Base-by-base conservation (phyloP, 2,888 invertebrate genomes). In the Anthrax anthrax region DNA sequence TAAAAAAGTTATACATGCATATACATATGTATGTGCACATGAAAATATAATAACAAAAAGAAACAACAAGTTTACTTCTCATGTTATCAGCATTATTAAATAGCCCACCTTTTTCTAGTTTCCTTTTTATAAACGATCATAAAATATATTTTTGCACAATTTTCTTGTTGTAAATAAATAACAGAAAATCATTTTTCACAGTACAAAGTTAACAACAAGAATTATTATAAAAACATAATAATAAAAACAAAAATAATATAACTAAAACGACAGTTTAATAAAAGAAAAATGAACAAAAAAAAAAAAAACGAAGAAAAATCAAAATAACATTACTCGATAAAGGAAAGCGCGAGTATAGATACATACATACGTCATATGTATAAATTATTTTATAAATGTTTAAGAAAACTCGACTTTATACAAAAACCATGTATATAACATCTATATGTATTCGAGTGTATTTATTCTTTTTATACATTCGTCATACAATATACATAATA, bases 121-220 rank as follows among this genome's bases (percentile, higher is more conserved):
- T 41, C 37, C n/a, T 36, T 27, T 32, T 41, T 17, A 18, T 2
- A 18, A 39, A 18, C 14, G 39, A 16, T 17, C 27, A 41, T 37
- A 46, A 46, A 37, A 41, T 46, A 46, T 46, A 46, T 44, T 44
- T 32, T 43, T 44, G 45, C 45, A 47, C 50, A 44, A 47, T 50
- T 49, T 50, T 50, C 50, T 50, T 41, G 47, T 50, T 50, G 47
- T 50, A 50, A 50, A 50, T 50, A 50, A 47, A 50, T 50, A 50
- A 50, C 40, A 47, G 45, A 50, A 49, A 43, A 47, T 43, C 14
- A 37, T 47, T 47, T 47, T 42, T 29, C 16, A 37, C 29, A 12
- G 29, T 17, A 10, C 8, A 37, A 37, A 37, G 17, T 16, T 17
- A 37, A 37, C 16, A 18, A 37, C 16, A 37, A 37, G 37, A 37